Base-by-base conservation (phyloP, 2,888 invertebrate genomes). In the Notodonta dromedarius region DNA sequence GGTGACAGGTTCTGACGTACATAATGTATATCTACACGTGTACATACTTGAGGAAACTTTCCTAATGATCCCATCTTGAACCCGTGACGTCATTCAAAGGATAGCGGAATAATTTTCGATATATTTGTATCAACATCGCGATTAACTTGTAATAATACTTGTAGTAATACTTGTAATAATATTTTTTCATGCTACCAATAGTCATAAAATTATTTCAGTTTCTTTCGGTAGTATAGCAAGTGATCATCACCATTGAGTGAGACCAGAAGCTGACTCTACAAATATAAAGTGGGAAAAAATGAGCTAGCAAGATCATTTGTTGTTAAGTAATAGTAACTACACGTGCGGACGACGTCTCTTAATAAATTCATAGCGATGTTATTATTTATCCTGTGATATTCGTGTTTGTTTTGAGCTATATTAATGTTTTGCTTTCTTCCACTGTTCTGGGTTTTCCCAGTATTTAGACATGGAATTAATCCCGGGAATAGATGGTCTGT, bases 361-460 rank as follows among this genome's bases (percentile, higher is more conserved):
- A 51, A 58, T 58, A 52, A 58, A 52, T 46, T 46, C 46, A 46
- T 46, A 13, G 46, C 46, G n/a, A 46, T n/a, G 13, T 9, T 46
- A n/a, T 46, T 46, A 13, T 46, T 46, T 46, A 46, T 46, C 46
- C 11, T n/a, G 13, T 0, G n/a, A 55, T 55, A 61, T 51, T 55
- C 42, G 44, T 44, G 57, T 66, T n/a, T 13, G 13, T 46, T 5
- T 46, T 13, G 42, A 4, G 4, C 46, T 13, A n/a, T 46, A 46
- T 46, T n/a, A 13, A 46, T 46, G n/a, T 13, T 46, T n/a, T n/a
- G 11, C n/a, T n/a, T 46, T n/a, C 13, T 13, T 5, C 13, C 13
- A 42, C 13, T 46, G 13, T 46, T n/a, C 2, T 5, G n/a, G 46
- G 4, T 46, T 46, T 5, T 46, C 11, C 13, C 46, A 46, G 46